phyloP scores from a whole-genome alignment of 1,140 invertebrate species.

The Meloidogyne chitwoodi region DNA sequence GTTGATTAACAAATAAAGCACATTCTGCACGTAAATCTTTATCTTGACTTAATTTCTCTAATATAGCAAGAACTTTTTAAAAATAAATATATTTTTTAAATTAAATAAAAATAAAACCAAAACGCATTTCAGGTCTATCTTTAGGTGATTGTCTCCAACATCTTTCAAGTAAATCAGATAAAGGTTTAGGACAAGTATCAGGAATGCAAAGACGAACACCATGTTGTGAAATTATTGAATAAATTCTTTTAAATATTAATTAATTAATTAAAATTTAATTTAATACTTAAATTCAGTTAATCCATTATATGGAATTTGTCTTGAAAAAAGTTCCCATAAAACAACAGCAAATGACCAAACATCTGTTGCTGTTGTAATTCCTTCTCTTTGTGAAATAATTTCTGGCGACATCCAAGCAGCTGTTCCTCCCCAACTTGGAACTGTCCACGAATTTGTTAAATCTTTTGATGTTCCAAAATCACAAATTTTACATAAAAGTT shows the following conservation, averaged over 20 bases:
- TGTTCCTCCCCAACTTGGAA: slow-evolving; percentile 52
- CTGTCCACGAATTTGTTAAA: slow-evolving; percentile 50
- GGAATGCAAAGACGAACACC: slow-evolving; percentile 45
- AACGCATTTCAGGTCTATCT: slow-evolving; percentile 27
- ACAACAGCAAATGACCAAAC: slow-evolving; percentile 52
- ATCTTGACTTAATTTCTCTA: slow-evolving; percentile 38
- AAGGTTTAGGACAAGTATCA: slow-evolving; percentile 40
- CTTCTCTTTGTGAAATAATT: slow-evolving; percentile 51
- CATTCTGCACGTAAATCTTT: slow-evolving; percentile 43
- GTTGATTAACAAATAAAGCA: slow-evolving; percentile 35
- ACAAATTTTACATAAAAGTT: slow-evolving; percentile 38
- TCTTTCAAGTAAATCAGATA: slow-evolving; percentile 38
- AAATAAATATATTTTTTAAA: neutral
- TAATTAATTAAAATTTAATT: neutral
- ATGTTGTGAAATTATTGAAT: slow-evolving; percentile 48
- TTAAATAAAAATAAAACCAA: neutral
- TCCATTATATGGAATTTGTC: slow-evolving; percentile 53
- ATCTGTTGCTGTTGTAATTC: slow-evolving; percentile 52
- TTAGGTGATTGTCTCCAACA: slow-evolving; percentile 48
- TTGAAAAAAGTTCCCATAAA: slow-evolving; percentile 50
- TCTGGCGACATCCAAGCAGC: slow-evolving; percentile 58
- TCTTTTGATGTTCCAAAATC: slow-evolving; percentile 57
- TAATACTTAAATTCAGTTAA: slow-evolving; percentile 1
- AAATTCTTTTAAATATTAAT: slow-evolving; percentile 46
- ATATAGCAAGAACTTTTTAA: slow-evolving; percentile 25